These are phyloP conservation scores for Microplitis mediator DNA, from an alignment of 1,140 invertebrate species.

Conservation along the genomic window DNA sequence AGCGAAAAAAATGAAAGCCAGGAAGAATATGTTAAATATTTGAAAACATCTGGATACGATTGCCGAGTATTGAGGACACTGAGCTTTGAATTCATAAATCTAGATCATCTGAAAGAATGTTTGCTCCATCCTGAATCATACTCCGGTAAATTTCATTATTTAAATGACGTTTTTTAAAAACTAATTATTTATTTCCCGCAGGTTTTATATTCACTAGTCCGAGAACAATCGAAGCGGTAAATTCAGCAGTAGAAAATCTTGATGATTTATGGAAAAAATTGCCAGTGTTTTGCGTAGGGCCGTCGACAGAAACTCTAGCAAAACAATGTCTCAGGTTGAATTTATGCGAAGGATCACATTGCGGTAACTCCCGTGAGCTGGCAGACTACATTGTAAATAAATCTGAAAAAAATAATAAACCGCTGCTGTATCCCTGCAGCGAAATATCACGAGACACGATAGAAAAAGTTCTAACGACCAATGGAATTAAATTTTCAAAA, in stretches of 20 bases:
- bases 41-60: slow-evolving; percentile 46
- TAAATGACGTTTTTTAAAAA: not conserved
- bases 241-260: slow-evolving; percentile 31
- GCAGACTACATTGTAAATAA: slow-evolving; percentile 45
- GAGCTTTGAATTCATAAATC: slow-evolving; percentile 51
- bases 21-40: slow-evolving; percentile 43
- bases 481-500: slow-evolving; percentile 44
- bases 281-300: slow-evolving; percentile 53
- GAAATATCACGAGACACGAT: slow-evolving; percentile 55
- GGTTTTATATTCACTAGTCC: slow-evolving; percentile 57
- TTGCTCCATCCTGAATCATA: slow-evolving; percentile 42
- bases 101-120: slow-evolving; percentile 37
- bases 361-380: slow-evolving; percentile 53
- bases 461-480: slow-evolving; percentile 39
- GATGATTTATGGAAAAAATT: slow-evolving; percentile 40
- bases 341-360: slow-evolving; percentile 46
- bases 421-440: slow-evolving; percentile 55
- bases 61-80: slow-evolving; percentile 51
- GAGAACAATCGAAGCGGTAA: slow-evolving; percentile 51
- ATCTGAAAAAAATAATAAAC: slow-evolving; percentile 29
- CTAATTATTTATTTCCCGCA: slow-evolving; percentile 13
- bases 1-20: slow-evolving; percentile 43
- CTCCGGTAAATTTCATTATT: slow-evolving; percentile 42
- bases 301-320: slow-evolving; percentile 47
- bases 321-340: slow-evolving; percentile 41